These are phyloP conservation scores for Tokudaia tokunoshimensis DNA, from an alignment of 2,797 vertebrate species.

Conservation along the genomic window DNA sequence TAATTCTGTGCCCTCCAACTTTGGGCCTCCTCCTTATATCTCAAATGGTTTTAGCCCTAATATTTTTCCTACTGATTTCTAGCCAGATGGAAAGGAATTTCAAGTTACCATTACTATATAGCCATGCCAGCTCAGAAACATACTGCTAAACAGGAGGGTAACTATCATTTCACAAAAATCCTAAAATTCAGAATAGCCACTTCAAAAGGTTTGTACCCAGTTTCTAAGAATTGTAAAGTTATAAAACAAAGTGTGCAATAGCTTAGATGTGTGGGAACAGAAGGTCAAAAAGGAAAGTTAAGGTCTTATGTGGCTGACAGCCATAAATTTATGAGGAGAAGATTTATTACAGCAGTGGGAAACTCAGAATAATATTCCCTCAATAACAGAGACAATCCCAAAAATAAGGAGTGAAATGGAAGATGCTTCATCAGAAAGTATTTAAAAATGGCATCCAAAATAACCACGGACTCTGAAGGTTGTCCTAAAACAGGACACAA, in stretches of 20 bases:
- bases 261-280: no score
- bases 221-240: neutral
- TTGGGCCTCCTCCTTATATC: neutral
- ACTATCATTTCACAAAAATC: neutral
- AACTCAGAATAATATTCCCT: neutral
- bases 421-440: neutral
- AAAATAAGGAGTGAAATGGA: neutral
- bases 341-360: neutral
- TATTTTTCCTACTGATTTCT: neutral
- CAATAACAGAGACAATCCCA: neutral
- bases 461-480: neutral
- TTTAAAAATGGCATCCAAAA: neutral
- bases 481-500: neutral
- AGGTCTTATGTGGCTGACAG: no score
- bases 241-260: no score
- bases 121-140: conserved; percentile 27
- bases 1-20: neutral
- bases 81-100: conserved; percentile 5
- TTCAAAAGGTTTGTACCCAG: neutral
- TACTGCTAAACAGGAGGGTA: neutral
- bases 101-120: conserved; percentile 7
- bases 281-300: no score
- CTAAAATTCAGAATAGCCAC: neutral
- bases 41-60: neutral
- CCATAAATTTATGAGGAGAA: neutral